A percentile compares a stretch with the other conserved stretches of the same genome.
Conservation (phyloP, 2,797 vertebrate genomes). For the Takifugu rubripes region DNA sequence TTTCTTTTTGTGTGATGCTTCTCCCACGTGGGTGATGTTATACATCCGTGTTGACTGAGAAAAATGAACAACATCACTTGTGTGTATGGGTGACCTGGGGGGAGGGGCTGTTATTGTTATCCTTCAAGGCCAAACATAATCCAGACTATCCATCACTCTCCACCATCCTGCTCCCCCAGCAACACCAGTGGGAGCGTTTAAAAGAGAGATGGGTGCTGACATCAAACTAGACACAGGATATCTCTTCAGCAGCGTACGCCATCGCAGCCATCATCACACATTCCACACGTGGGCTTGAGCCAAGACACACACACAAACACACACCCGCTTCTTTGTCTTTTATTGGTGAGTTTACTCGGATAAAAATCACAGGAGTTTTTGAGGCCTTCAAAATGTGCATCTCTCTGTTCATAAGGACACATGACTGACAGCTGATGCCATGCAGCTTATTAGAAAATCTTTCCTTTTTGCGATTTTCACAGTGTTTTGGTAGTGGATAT, state of each 20-base stretch:
- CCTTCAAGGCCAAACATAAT: conserved; percentile 39
- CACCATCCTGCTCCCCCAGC: conserved; percentile 12
- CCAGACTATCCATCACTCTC: conserved; percentile 50
- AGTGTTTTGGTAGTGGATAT: too few relatives aligned
- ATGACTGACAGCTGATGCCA: too few relatives aligned
- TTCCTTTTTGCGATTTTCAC: too few relatives aligned
- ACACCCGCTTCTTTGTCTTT: background rate
- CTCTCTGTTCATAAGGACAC: too few relatives aligned
- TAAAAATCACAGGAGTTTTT: too few relatives aligned
- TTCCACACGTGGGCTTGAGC: background rate
- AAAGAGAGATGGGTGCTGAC: conserved; percentile 47
- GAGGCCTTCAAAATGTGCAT: too few relatives aligned
- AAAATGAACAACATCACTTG: conserved; percentile 9
- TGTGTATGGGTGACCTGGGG: background rate
- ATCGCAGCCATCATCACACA: conserved; percentile 41
- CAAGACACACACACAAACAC: background rate
- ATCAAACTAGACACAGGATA: conserved; percentile 42
- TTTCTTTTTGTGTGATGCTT: background rate
- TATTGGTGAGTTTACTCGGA: too few relatives aligned
- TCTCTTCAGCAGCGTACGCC: conserved; percentile 50
- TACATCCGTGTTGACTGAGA: conserved; percentile 34
- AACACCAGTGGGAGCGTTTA: conserved; percentile 20
- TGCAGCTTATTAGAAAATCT: too few relatives aligned
- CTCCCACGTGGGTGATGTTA: conserved; percentile 24
- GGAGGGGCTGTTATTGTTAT: conserved; percentile 17